Evolutionary conservation across 2,888 invertebrate species (phyloP).

Genomic region (Phyllotreta cruciferae): DNA sequence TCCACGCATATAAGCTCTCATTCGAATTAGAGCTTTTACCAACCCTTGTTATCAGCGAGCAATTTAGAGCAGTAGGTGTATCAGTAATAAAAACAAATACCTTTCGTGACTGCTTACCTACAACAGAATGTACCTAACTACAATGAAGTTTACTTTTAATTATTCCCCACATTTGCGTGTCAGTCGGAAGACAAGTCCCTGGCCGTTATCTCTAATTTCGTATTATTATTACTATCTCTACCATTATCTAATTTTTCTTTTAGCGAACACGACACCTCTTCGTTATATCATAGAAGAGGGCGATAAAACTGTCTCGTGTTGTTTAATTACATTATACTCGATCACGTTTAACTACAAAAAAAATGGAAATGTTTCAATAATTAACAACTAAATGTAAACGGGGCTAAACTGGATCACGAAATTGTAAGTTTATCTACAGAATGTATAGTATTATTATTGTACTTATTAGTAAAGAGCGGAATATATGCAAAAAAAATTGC

Average conservation of each 20-base stretch:
- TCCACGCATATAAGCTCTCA: slow-evolving; percentile 5
- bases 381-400: too few species aligned
- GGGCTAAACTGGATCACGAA: too few species aligned
- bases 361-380: too few species aligned
- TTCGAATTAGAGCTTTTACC: slow-evolving; percentile 15
- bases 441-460: too few species aligned
- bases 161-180: slow-evolving; percentile 46
- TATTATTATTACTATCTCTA: slow-evolving; percentile 36
- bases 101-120: slow-evolving; percentile 43
- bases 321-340: slow-evolving; percentile 21
- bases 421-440: too few species aligned
- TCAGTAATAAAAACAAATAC: slow-evolving; percentile 38
- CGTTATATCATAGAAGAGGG: slow-evolving; percentile 13
- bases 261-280: slow-evolving; percentile 41
- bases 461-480: too few species aligned
- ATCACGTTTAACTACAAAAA: too few species aligned
- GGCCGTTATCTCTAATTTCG: slow-evolving; percentile 36
- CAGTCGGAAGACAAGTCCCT: slow-evolving; percentile 32
- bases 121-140: slow-evolving; percentile 32
- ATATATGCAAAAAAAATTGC: too few species aligned
- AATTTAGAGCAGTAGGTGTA: slow-evolving; percentile 32
- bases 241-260: slow-evolving; percentile 32
- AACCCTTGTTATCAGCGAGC: slow-evolving; percentile 22
- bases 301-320: slow-evolving; percentile 44
- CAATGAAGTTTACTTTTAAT: slow-evolving; percentile 43